phyloP scores from a whole-genome alignment of 2,888 invertebrate genomes.

The Lathronympha strigana region DNA sequence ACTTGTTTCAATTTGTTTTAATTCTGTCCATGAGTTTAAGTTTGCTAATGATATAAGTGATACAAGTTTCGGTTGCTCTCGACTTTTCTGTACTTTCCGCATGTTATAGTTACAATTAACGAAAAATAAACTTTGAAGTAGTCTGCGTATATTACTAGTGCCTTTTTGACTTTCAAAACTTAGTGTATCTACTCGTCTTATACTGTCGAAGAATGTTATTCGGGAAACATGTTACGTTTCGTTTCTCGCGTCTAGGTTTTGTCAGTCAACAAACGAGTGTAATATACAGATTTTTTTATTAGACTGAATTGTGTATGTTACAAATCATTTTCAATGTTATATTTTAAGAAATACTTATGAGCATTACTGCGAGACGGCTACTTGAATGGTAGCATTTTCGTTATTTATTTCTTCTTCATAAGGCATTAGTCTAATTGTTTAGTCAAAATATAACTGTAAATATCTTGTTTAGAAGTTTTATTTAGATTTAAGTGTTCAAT shows the following conservation, averaged over 20 bases:
- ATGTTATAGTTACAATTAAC: slow-evolving; percentile 73
- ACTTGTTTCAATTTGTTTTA: slow-evolving; percentile 74
- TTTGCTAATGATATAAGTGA: slow-evolving; percentile 58
- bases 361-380: slow-evolving; percentile 72
- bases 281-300: slow-evolving; percentile 69
- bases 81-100: slow-evolving; percentile 56
- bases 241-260: slow-evolving; percentile 54
- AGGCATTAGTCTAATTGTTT: slow-evolving; percentile 80
- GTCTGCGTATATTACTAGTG: slow-evolving; percentile 69
- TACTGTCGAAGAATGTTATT: slow-evolving; percentile 19
- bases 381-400: slow-evolving; percentile 80
- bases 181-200: slow-evolving; percentile 47
- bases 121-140: slow-evolving; percentile 62
- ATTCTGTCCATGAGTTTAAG: slow-evolving; percentile 68
- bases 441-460: slow-evolving; percentile 81
- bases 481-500: slow-evolving; percentile 82
- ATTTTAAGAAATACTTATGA: slow-evolving; percentile 73
- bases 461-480: slow-evolving; percentile 81
- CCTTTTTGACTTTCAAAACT: slow-evolving; percentile 77
- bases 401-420: slow-evolving; percentile 81
- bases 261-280: slow-evolving; percentile 68
- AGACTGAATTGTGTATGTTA: slow-evolving; percentile 77
- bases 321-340: slow-evolving; percentile 71
- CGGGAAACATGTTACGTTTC: slow-evolving; percentile 43
- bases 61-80: slow-evolving; percentile 55